Evolutionary conservation across 2,113 vertebrate genomes (phyloP).

Genomic region (Hypanus sabinus): DNA sequence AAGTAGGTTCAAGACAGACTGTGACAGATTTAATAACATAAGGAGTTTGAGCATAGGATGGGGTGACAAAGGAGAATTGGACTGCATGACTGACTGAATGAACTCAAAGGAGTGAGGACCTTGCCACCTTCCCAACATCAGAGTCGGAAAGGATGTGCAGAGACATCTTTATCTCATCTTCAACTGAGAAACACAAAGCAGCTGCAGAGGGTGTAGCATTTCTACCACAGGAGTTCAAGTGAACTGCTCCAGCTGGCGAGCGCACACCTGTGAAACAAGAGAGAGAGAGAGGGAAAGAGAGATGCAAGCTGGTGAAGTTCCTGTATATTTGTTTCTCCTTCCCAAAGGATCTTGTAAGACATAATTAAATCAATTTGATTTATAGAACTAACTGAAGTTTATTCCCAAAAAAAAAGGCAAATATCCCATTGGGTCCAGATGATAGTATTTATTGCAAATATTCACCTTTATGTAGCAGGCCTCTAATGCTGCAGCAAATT

Average conservation of each 20-base stretch:
- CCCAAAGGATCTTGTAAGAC: slow-evolving; percentile 30
- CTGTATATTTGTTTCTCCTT: slow-evolving; percentile 19
- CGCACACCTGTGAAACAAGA: background rate
- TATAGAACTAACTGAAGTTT: slow-evolving; percentile 4
- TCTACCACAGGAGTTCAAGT: background rate
- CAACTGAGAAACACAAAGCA: background rate
- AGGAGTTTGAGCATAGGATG: too few species aligned
- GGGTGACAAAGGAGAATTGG: too few species aligned
- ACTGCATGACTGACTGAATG: too few species aligned
- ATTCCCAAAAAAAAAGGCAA: slow-evolving; percentile 15
- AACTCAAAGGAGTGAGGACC: too few species aligned
- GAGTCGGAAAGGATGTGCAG: background rate
- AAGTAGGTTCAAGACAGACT: too few species aligned
- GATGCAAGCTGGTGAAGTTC: background rate
- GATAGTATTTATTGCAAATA: background rate
- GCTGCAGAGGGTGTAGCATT: background rate
- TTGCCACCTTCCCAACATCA: background rate
- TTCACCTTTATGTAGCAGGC: background rate
- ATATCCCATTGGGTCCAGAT: background rate
- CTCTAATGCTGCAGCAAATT: background rate
- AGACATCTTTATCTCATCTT: background rate
- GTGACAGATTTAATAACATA: too few species aligned
- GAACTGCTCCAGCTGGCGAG: background rate
- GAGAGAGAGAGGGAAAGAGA: background rate
- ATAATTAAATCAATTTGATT: slow-evolving; percentile 36